Conservation (phyloP, 2,888 invertebrate species). For the Cantharis lateralis region DNA sequence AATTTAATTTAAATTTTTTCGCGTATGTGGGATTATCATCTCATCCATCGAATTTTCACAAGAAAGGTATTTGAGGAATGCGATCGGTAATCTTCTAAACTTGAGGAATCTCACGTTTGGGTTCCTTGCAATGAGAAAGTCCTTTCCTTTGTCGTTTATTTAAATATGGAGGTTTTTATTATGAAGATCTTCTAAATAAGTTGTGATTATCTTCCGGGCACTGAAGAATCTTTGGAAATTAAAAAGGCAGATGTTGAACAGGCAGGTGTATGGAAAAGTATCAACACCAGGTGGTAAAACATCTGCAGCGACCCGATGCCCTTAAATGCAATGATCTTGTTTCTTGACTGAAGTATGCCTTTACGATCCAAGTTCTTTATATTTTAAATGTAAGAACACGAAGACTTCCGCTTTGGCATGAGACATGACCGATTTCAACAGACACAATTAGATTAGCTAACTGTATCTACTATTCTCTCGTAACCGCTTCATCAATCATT, state of each 20-base stretch:
- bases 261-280: conserved; percentile 30
- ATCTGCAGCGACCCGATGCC: conserved; percentile 28
- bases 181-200: not conserved
- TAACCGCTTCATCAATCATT: not conserved
- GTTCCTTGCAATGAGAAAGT: not conserved
- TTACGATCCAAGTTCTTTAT: conserved; percentile 12
- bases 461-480: conserved; percentile 9
- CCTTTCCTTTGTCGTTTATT: not conserved
- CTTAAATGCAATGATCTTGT: conserved; percentile 22
- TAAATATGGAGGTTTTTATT: not conserved
- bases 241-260: conserved; percentile 25
- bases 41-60: not conserved
- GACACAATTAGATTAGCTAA: conserved; percentile 9
- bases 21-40: not conserved
- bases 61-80: not conserved
- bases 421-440: conserved; percentile 22
- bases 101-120: not conserved
- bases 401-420: too few species aligned
- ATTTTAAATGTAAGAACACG: conserved; percentile 7
- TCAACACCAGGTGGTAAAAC: conserved; percentile 27
- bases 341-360: conserved; percentile 21
- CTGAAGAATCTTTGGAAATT: conserved; percentile 17
- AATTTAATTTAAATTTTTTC: not conserved
- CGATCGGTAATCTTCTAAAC: not conserved
- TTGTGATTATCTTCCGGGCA: not conserved